These are phyloP conservation scores for Rhorus exstirpatorius DNA, from an alignment of 2,888 invertebrate genomes.

Conservation along the genomic window DNA sequence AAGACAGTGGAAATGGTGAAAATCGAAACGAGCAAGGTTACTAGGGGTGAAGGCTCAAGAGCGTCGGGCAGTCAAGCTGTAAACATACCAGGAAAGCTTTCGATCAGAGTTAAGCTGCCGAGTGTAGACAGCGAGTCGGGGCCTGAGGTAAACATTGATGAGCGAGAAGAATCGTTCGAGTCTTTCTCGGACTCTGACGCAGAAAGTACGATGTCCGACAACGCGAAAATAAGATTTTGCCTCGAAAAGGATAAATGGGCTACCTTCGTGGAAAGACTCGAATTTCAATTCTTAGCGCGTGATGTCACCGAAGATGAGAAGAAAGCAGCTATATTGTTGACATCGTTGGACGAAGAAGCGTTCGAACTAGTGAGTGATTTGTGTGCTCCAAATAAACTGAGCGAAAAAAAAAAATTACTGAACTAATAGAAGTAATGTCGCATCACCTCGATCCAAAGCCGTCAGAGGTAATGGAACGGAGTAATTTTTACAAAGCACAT, in stretches of 20 bases:
- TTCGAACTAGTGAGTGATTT: constrained; percentile 62
- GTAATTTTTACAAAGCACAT: constrained; percentile 56
- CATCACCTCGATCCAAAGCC: constrained; percentile 66
- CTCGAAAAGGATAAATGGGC: constrained; percentile 39
- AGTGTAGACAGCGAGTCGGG: not conserved
- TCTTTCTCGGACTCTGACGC: constrained; percentile 14
- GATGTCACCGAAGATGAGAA: constrained; percentile 48
- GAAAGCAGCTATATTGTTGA: constrained; percentile 61
- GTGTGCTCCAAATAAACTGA: constrained; percentile 67
- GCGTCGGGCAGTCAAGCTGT: not conserved
- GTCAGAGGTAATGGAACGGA: constrained; percentile 67
- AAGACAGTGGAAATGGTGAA: not conserved
- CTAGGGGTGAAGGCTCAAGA: not conserved
- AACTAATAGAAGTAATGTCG: constrained; percentile 63
- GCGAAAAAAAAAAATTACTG: constrained; percentile 35
- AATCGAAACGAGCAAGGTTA: not conserved
- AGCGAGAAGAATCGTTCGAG: constrained; percentile 16
- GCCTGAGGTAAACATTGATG: not conserved
- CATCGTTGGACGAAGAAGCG: constrained; percentile 57
- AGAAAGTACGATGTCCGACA: constrained; percentile 9
- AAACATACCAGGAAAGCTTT: constrained; percentile 1
- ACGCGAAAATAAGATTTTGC: constrained; percentile 24
- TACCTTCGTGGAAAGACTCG: constrained; percentile 21
- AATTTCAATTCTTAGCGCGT: constrained; percentile 26
- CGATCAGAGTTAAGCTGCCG: not conserved